Base-by-base conservation (phyloP, 1,140 invertebrate species). In the Episyrphus balteatus region DNA sequence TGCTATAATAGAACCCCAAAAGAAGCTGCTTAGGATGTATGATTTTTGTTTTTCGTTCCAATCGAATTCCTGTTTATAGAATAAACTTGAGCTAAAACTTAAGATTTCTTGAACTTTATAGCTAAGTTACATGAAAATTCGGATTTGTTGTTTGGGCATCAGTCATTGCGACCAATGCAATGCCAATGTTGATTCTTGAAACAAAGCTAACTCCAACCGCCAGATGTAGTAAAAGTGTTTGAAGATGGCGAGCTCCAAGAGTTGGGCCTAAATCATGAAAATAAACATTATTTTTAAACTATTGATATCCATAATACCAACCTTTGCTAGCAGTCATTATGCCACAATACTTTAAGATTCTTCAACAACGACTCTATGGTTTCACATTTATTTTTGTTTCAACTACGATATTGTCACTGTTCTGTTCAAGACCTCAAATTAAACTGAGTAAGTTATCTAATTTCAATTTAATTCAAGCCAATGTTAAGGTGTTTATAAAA, bases 21-120 rank as follows among this genome's bases (percentile, higher is more conserved):
- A 84, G 52, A 83, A 82, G 1, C 81, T 75, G 7, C 74, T 75
- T 1, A 82, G 56, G n/a, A 79, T 70, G 1, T 73, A 51, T 0
- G 57, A 51, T 30, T 51, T 55, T 17, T 42, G 46, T 15, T 44
- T 38, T 44, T 57, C 55, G 8, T 37, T 42, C 43, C 52, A 18
- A 0, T 51, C 33, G 34, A 53, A 57, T 42, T 51, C 44, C 53
- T 57, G n/a, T 5, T 8, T 36, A 19, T 33, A 33, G 11, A 36
- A 77, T 67, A 1, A 2, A 37, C 11, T 14, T 3, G 15, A 37
- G 6, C 3, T 5, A 14, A 26, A 26, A 5, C 21, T 26, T 8
- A 26, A 5, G 21, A 26, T 26, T 30, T 26, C 26, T 43, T 26
- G 2, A 43, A 3, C 21, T 26, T 26, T 26, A 3, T 26, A 26